phyloP scores from a whole-genome alignment of 30 jellyfish, hydroid and myxozoan species.

The Mastigias papua region DNA sequence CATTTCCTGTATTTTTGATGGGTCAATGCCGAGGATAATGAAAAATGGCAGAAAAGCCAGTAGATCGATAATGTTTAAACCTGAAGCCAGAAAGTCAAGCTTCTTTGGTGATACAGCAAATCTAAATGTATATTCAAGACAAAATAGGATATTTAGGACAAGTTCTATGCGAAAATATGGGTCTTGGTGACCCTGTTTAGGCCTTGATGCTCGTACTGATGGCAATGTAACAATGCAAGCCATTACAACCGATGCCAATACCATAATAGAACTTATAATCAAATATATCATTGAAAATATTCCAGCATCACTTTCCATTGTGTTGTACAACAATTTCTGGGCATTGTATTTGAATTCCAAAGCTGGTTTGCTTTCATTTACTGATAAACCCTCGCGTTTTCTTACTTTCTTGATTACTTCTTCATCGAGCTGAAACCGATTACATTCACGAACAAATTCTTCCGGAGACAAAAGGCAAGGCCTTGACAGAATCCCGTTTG shows the following conservation, averaged over 20 bases:
- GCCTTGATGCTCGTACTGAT: constrained; percentile 9
- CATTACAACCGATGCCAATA: constrained; percentile 31
- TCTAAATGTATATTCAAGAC: constrained; percentile 50
- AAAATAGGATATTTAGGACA: constrained; percentile 30
- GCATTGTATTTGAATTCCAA: constrained; percentile 4
- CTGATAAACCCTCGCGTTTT: constrained; percentile 51
- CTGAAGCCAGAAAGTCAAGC: constrained; percentile 22
- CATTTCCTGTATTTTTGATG: constrained; percentile 30
- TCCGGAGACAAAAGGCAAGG: constrained; percentile 78
- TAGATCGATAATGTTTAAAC: constrained; percentile 58
- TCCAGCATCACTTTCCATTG: constrained; percentile 27
- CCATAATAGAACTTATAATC: constrained; percentile 2
- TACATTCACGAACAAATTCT: constrained; percentile 82
- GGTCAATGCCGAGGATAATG: constrained; percentile 28
- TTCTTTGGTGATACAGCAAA: constrained; percentile 55
- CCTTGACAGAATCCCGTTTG: constrained; percentile 79
- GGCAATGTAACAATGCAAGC: constrained; percentile 66
- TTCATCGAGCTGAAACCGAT: constrained; percentile 69
- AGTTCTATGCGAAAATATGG: constrained; percentile 41
- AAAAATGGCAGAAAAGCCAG: constrained; percentile 68
- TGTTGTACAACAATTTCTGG: constrained; percentile 34
- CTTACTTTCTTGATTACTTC: constrained; percentile 44
- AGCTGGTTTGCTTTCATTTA: background rate
- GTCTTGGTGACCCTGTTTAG: background rate
- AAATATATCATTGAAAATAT: background rate